Conservation (phyloP, 2,888 invertebrate genomes). For the Lepidochrysops patricia region DNA sequence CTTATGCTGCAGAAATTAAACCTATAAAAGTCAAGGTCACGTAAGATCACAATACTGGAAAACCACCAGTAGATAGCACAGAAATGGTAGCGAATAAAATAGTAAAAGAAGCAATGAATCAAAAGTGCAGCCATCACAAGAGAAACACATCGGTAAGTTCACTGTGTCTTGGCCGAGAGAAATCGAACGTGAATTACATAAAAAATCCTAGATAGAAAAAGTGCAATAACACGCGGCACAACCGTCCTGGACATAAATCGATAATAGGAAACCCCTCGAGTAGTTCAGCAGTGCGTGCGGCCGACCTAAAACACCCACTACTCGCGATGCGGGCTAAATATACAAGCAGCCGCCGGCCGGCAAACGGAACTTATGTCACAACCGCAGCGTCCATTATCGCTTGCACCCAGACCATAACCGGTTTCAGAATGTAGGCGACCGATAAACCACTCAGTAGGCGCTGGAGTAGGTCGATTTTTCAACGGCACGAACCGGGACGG, state of each 20-base stretch:
- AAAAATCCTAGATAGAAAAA: conserved; percentile 46
- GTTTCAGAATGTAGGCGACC: conserved; percentile 37
- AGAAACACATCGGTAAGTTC: conserved; percentile 49
- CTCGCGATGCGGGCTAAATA: conserved; percentile 72
- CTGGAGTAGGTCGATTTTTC: conserved; percentile 34
- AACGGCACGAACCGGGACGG: conserved; percentile 19
- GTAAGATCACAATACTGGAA: neutral
- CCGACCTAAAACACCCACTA: conserved; percentile 72
- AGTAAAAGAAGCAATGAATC: neutral
- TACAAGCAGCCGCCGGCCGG: conserved; percentile 50
- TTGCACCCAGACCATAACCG: conserved; percentile 60
- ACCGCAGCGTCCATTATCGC: conserved; percentile 64
- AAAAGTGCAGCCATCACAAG: conserved; percentile 30
- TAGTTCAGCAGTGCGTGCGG: conserved; percentile 74
- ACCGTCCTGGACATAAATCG: conserved; percentile 64
- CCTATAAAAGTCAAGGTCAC: neutral
- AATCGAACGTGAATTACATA: conserved; percentile 37
- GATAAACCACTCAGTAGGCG: conserved; percentile 37
- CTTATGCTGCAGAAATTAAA: neutral
- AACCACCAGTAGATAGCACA: neutral
- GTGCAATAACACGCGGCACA: conserved; percentile 37
- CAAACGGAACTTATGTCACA: conserved; percentile 62
- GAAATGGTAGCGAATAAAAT: neutral
- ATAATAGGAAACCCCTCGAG: conserved; percentile 72
- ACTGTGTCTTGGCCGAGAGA: conserved; percentile 59